These are phyloP conservation scores for Xenopus tropicalis DNA, from an alignment of 2,113 vertebrate species.

Conservation along the genomic window UCB_Xtro_10.0 CM004447.2:88786501-88787000, in stretches of 20 bases:
- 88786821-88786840: neutral
- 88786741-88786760: conserved; percentile 15
- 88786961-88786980: no score
- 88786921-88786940: neutral
- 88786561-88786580: neutral
- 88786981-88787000: no score
- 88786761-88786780: conserved; percentile 37
- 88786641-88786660: neutral
- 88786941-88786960: no score
- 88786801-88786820: conserved; percentile 11
- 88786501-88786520: neutral
- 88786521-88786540: no score
- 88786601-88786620: neutral
- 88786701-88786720: conserved; percentile 1
- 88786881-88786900: neutral
- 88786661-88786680: neutral
- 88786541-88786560: neutral
- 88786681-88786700: no score
- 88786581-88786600: neutral
- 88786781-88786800: conserved; percentile 21
- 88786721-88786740: neutral
- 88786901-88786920: neutral
- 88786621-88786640: neutral
- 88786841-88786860: neutral
- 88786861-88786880: neutral